These are phyloP conservation scores for Penaeus indicus DNA, from an alignment of 1,140 invertebrate genomes.

Conservation along the genomic window DNA sequence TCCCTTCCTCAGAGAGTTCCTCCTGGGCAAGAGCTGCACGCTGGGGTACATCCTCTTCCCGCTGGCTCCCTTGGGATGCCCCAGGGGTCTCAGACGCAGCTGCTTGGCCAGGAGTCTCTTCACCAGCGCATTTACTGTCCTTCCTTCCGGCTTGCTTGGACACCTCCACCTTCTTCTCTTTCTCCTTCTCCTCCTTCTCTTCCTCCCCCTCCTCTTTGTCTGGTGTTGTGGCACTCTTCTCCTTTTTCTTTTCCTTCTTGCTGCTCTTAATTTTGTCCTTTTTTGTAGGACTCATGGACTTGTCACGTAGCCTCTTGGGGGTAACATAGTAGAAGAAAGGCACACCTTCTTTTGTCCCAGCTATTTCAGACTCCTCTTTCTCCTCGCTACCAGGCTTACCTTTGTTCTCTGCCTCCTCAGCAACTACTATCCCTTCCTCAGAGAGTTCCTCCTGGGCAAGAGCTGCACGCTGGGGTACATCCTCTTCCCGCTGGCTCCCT, in stretches of 20 bases:
- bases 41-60: not conserved
- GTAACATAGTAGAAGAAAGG: constrained; percentile 65
- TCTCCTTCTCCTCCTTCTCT: constrained; percentile 31
- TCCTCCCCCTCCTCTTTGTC: constrained; percentile 20
- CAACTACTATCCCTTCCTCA: constrained; percentile 21
- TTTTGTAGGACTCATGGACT: not conserved
- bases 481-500: not conserved
- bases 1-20: constrained; percentile 19
- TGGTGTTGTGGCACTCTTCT: not conserved
- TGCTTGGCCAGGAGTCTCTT: not conserved
- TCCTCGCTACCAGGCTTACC: not conserved
- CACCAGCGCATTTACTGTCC: not conserved
- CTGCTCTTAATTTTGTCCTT: constrained; percentile 6
- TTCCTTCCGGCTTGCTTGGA: not conserved
- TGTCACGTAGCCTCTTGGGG: constrained; percentile 47
- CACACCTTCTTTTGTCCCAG: constrained; percentile 22
- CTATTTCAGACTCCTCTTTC: constrained; percentile 6
- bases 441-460: not conserved
- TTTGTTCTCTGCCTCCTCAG: not conserved
- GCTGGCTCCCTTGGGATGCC: not conserved
- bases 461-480: not conserved
- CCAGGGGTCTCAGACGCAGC: not conserved
- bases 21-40: not conserved
- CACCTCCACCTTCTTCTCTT: not conserved
- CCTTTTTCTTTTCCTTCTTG: constrained; percentile 9